Evolutionary conservation across 2,888 invertebrate species (phyloP), one percentile per base, ranked within the genome.

Genomic region (Mystacides longicornis): DNA sequence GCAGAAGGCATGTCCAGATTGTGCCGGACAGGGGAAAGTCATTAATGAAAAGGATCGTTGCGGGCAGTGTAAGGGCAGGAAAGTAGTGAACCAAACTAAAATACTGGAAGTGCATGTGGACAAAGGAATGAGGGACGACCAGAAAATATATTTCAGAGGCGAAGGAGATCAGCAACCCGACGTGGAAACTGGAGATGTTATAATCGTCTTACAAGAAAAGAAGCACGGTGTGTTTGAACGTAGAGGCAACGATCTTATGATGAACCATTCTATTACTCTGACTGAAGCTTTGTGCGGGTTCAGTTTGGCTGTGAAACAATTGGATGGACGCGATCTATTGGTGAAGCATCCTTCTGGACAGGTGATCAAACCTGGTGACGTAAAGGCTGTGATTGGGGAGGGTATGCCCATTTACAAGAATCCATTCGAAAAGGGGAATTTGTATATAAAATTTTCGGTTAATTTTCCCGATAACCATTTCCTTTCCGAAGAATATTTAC

Each of bases 221-320:
- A 80, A 84, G 7, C 93, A 96, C 73, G 82, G 86, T 3, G 67
- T 78, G 43, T 96, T 93, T 72, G 81, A 86, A 66, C 80, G 96
- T 60, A 82, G 82, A 56, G 86, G 85, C 51, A 81, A 87, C 68
- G 87, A 89, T 69, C 75, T 90, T 51, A 72, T 83, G 61, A 82
- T 92, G 72, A 84, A 82, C 61, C 83, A 86, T 66, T 84, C 81
- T 56, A 81, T 96, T 43, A 82, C 85, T 43, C 72, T 96, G 51
- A 89, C 91, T 2, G 93, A 96, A 70, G 92, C 96, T 14, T 75
- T 96, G 9, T 95, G 95, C 74, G 96, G 96, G 4, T 91, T 93
- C 71, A 78, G 82, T 56, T 85, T 91, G 71, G 79, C 86, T 49
- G 74, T 96, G n/a, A 85, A 86, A 67, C 95, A 96, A 71, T 78